Base-by-base conservation (phyloP, 2,888 invertebrate genomes). In the Julus scandinavius region DNA sequence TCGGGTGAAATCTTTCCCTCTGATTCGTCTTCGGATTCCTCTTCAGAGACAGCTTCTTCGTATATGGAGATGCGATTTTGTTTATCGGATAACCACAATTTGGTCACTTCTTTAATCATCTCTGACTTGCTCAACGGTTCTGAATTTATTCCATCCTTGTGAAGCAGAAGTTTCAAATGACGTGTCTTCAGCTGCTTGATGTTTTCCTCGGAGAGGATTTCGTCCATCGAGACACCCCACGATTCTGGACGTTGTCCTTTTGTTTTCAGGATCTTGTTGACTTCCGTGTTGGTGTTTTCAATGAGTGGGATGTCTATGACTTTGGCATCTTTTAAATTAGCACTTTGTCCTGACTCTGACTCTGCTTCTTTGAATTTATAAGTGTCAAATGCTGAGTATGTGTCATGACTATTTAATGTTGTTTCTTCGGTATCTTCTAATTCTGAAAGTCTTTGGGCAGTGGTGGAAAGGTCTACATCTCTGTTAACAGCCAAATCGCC, bases 331-430 rank as follows among this genome's bases (percentile, higher is more conserved):
- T 54, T 9, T 7, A 63, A n/a, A n/a, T n/a, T n/a, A 17, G n/a
- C 20, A 20, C 29, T 72, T 29, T 72, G 20, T 29, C 72, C 72
- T 6, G 72, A 72, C 29, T 72, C 72, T 0, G 72, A 6, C 29
- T 72, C 72, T 72, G 72, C 72, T 72, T 72, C 72, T 72, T 72
- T 72, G 72, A 72, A 72, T 29, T 20, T 20, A 20, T 63, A 17
- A 58, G 17, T 15, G 11, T 17, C 58, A 17, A 17, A 58, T 17
- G 15, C 17, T 5, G 63, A 0, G 7, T 20, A 20, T 20, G 72
- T n/a, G n/a, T 9, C 29, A 20, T 72, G 29, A 13, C 20, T 6
- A 20, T 9, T 63, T 7, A n/a, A 3, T 6, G n/a, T 4, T 13
- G 3, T 13, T 54, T 54, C 63, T 63, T 63, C 63, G n/a, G 63